These are phyloP conservation scores for Drosophila melanogaster DNA, from an alignment of 1,140 invertebrate species.

Conservation along the genomic window DNA sequence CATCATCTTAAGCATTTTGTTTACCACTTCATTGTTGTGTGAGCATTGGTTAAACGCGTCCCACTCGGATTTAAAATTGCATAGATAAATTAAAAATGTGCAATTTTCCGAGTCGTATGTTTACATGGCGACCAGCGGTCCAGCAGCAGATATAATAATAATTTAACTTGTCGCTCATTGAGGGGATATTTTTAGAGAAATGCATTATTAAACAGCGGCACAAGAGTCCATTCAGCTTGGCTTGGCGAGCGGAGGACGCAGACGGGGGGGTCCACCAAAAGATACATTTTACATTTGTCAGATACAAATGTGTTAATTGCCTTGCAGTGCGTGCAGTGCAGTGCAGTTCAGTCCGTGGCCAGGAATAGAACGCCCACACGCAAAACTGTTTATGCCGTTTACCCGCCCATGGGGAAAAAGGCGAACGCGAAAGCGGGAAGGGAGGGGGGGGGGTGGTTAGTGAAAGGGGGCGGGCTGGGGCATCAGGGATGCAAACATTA, in stretches of 20 bases:
- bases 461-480: conserved; percentile 19
- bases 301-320: conserved; percentile 82
- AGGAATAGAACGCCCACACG: conserved; percentile 80
- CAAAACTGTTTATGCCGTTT: conserved; percentile 48
- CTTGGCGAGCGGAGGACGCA: conserved; percentile 12
- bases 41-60: conserved; percentile 6
- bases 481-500: conserved; percentile 35
- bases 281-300: conserved; percentile 79
- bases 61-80: conserved; percentile 15
- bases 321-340: conserved; percentile 58
- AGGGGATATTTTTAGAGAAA: conserved; percentile 41
- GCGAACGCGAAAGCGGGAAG: too few relatives aligned
- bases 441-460: conserved; percentile 4
- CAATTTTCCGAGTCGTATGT: conserved; percentile 33
- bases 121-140: conserved; percentile 28
- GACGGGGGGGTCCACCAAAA: conserved; percentile 29
- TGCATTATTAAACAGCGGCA: conserved; percentile 40
- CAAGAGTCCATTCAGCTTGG: conserved; percentile 23
- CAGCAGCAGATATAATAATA: conserved; percentile 46
- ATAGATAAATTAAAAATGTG: conserved; percentile 6
- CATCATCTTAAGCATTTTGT: conserved; percentile 36
- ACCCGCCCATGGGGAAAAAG: conserved; percentile 9
- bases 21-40: conserved; percentile 41
- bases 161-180: conserved; percentile 56
- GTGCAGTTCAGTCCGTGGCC: conserved; percentile 31